Evolutionary conservation across 2,113 vertebrate species (phyloP).

Genomic region (Tetrao urogallus): DNA sequence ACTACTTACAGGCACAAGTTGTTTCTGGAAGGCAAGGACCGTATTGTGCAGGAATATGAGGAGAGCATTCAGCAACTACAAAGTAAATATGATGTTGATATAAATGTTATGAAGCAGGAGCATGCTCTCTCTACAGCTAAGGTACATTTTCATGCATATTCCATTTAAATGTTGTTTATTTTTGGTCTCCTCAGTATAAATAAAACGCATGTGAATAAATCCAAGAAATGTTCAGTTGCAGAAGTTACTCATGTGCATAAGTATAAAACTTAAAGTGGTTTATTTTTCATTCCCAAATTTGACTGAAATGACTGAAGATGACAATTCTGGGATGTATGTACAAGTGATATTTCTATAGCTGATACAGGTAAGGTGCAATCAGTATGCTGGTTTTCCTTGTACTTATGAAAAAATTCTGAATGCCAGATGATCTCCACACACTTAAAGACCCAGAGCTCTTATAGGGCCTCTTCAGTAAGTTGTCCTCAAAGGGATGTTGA

Average conservation of each 20-base stretch:
- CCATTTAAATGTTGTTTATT: background rate
- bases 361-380: background rate
- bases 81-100: slow-evolving; percentile 81
- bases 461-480: background rate
- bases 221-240: background rate
- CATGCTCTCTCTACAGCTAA: slow-evolving; percentile 85
- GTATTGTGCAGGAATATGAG: slow-evolving; percentile 77
- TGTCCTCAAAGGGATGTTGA: background rate
- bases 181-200: background rate
- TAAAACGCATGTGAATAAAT: background rate
- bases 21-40: slow-evolving; percentile 85
- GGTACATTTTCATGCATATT: slow-evolving; percentile 70
- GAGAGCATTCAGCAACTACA: slow-evolving; percentile 80
- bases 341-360: background rate
- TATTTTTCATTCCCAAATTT: background rate
- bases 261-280: background rate
- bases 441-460: background rate
- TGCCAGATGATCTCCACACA: background rate
- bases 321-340: background rate
- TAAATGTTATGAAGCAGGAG: slow-evolving; percentile 85
- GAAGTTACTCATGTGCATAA: background rate
- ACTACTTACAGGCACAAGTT: slow-evolving; percentile 73
- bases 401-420: background rate
- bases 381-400: background rate
- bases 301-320: background rate